A percentile compares a stretch with the other conserved stretches of the same genome.
phyloP scores from a whole-genome alignment of 92 coral and sea anemone genomes.

The Anthopleura xanthogrammica region DNA sequence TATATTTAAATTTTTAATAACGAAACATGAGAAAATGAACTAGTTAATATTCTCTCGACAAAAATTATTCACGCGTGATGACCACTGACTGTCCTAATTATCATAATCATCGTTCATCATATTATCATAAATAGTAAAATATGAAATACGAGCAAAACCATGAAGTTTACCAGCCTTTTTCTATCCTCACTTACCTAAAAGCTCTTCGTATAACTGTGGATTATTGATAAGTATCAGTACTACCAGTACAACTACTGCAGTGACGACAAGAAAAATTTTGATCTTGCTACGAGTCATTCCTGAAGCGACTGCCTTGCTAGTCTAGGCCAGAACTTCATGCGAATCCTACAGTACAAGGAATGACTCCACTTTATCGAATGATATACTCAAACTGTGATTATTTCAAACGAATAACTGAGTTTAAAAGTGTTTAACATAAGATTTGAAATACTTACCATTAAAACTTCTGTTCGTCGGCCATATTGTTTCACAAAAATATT shows the following conservation, averaged over 20 bases:
- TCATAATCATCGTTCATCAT: no score
- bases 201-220: conserved; percentile 15
- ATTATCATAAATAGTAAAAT: no score
- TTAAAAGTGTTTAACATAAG: neutral
- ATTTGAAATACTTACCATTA: neutral
- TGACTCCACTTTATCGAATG: neutral
- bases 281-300: neutral
- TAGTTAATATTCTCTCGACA: no score
- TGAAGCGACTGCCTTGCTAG: neutral
- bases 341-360: neutral
- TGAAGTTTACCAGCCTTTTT: neutral
- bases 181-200: conserved; percentile 19
- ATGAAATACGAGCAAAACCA: no score
- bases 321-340: neutral
- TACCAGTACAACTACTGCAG: neutral
- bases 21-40: no score
- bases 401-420: no score
- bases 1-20: no score
- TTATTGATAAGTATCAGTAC: neutral
- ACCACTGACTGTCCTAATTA: no score
- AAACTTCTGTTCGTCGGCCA: neutral
- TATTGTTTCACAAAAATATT: neutral
- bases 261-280: neutral
- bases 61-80: no score
- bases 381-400: neutral